phyloP scores from a whole-genome alignment of 35 echinoderm and acorn worm species.

The Stichopus chloronotus region DNA sequence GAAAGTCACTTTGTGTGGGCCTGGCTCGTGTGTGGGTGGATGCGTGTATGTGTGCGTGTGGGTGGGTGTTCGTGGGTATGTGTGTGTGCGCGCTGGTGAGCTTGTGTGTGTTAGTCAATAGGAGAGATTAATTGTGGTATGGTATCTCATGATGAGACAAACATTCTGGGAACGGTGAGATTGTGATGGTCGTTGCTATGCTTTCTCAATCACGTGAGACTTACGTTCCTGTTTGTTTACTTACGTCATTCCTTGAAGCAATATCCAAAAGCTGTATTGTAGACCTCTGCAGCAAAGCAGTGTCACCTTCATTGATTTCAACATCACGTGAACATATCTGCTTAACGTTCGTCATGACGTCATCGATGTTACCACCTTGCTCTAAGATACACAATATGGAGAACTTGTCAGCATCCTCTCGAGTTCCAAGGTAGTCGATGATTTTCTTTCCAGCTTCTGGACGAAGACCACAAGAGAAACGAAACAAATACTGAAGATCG shows the following conservation, averaged over 20 bases:
- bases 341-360: not conserved
- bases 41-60: no score
- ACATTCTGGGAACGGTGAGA: no score
- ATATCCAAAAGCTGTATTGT: conserved; percentile 1
- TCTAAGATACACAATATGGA: not conserved
- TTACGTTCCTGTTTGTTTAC: not conserved
- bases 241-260: conserved; percentile 23
- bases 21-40: no score
- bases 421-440: not conserved
- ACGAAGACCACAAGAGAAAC: conserved; percentile 7
- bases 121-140: no score
- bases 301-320: not conserved
- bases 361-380: not conserved
- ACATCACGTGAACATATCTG: conserved; percentile 5
- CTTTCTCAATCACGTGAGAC: no score
- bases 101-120: no score
- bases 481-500: conserved; percentile 6
- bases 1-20: no score
- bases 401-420: not conserved
- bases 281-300: conserved; percentile 7
- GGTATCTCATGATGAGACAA: no score
- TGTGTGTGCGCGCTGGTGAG: no score
- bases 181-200: no score
- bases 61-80: no score
- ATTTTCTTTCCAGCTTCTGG: not conserved